phyloP scores from a whole-genome alignment of 2,113 vertebrate genomes.

The Leucopsar rothschildi region DNA sequence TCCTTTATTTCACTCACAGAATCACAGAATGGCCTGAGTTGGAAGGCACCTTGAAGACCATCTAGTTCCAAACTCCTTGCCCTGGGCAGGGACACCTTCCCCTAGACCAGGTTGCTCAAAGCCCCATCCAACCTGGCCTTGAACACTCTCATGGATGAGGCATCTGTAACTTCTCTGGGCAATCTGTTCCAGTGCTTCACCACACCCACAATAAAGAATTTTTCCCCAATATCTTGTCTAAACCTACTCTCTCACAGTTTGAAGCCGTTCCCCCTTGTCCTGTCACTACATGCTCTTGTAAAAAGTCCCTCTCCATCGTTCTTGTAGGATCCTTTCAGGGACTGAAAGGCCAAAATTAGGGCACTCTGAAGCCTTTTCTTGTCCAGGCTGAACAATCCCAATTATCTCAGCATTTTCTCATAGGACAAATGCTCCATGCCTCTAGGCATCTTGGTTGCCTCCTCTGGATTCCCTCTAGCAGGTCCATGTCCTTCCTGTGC shows the following conservation, averaged over 20 bases:
- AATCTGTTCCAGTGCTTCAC: not conserved
- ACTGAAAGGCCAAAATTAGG: not conserved
- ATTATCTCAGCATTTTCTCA: not conserved
- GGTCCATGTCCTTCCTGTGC: not conserved
- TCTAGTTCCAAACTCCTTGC: fast-evolving
- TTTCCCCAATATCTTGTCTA: not conserved
- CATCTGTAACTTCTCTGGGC: not conserved
- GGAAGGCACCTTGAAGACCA: not conserved
- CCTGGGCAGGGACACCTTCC: not conserved
- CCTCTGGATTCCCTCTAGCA: not conserved
- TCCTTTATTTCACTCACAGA: not conserved
- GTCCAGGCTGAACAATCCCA: not conserved
- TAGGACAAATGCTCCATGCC: not conserved
- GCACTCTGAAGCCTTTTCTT: fast-evolving
- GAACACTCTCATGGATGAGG: not conserved
- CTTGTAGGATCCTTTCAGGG: fast-evolving
- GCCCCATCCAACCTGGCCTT: not conserved
- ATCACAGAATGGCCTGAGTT: not conserved
- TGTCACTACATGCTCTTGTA: fast-evolving
- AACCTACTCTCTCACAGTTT: not conserved
- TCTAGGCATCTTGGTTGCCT: fast-evolving
- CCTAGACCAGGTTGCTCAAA: not conserved
- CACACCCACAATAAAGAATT: fast-evolving
- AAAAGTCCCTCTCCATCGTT: fast-evolving
- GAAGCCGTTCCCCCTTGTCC: fast-evolving